A percentile compares a stretch with the other conserved stretches of the same genome.
These are phyloP conservation scores for Passerina amoena DNA, from an alignment of 2,113 vertebrate species.

Conservation along the genomic window DNA sequence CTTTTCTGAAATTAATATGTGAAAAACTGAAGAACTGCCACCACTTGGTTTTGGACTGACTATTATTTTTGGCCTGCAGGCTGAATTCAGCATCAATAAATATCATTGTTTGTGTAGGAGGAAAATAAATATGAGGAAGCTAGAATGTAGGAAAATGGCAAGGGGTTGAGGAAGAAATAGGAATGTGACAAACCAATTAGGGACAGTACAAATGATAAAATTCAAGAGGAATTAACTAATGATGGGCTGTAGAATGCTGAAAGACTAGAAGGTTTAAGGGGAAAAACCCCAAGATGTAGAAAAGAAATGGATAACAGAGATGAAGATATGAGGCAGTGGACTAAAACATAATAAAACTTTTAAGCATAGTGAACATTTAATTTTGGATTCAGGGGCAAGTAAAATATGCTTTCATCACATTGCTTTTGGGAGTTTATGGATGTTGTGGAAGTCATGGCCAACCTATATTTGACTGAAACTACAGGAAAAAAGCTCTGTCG, in stretches of 20 bases:
- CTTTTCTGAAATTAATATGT: slow-evolving; percentile 71
- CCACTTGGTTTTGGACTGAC: slow-evolving; percentile 46
- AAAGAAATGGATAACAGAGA: neutral
- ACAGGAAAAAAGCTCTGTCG: neutral
- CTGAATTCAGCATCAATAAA: slow-evolving; percentile 62
- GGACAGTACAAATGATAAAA: slow-evolving; percentile 8
- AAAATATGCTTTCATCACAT: neutral
- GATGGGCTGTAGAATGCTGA: neutral
- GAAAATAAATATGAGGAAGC: slow-evolving; percentile 13
- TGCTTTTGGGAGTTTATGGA: neutral
- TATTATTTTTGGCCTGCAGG: slow-evolving; percentile 58
- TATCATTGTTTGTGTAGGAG: slow-evolving; percentile 36
- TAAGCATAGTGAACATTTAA: neutral
- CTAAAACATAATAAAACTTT: neutral
- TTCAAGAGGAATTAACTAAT: slow-evolving; percentile 33
- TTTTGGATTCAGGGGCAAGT: neutral
- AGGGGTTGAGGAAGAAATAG: slow-evolving; percentile 13
- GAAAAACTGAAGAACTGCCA: slow-evolving; percentile 56
- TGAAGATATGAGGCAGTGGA: neutral
- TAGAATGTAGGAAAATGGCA: neutral
- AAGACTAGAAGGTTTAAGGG: neutral
- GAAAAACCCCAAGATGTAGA: neutral
- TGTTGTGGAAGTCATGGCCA: neutral
- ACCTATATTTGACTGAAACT: neutral
- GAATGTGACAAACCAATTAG: slow-evolving; percentile 15